These are phyloP conservation scores for Myrmecobius fasciatus DNA, from an alignment of 2,113 vertebrate genomes.

Conservation along the genomic window DNA sequence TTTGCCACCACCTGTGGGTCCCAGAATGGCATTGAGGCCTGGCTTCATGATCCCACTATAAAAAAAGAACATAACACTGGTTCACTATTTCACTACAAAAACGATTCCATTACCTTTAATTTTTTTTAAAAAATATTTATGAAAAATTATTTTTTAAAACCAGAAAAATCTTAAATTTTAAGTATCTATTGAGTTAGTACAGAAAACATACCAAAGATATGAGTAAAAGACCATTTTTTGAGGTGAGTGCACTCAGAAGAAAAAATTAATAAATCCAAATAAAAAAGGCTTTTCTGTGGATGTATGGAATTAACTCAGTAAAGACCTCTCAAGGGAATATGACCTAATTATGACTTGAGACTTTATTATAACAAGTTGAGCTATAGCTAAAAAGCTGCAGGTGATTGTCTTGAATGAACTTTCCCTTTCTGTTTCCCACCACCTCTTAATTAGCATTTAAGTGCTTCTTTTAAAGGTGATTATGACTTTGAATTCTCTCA, in stretches of 20 bases:
- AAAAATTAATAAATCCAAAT: neutral
- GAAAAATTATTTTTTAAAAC: neutral
- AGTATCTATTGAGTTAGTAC: neutral
- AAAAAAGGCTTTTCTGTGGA: neutral
- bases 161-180: neutral
- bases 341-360: no score
- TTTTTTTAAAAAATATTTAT: neutral
- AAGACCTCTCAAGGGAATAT: no score
- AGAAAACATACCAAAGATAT: neutral
- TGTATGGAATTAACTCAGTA: no score
- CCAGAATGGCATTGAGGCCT: conserved; percentile 96
- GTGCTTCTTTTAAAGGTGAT: no score
- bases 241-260: neutral
- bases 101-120: neutral
- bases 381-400: no score
- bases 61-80: conserved; percentile 48
- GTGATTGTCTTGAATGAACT: no score
- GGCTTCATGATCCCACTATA: conserved; percentile 96
- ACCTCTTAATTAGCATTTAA: no score
- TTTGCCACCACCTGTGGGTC: conserved; percentile 96
- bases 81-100: neutral
- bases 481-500: no score
- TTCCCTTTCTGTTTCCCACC: no score
- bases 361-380: no score
- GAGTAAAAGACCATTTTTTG: neutral